A percentile compares a stretch with the other conserved stretches of the same genome.
Conservation (phyloP, 2,113 vertebrate species). For the Phyllostomus discolor region DNA sequence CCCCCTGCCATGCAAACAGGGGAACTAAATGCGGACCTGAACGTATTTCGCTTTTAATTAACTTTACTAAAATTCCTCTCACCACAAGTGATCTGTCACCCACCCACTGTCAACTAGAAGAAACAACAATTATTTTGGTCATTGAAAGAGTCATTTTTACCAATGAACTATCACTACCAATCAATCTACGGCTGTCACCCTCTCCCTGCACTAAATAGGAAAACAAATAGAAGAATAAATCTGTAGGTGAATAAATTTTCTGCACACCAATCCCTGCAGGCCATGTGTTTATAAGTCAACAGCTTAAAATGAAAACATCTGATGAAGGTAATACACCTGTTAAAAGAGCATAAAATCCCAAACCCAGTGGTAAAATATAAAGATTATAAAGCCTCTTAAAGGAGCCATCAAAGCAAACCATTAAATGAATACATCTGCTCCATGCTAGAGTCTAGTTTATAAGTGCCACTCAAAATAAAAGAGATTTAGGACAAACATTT, state of each 20-base stretch:
- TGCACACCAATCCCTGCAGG: slow-evolving; percentile 79
- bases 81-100: slow-evolving; percentile 47
- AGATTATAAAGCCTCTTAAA: slow-evolving; percentile 84
- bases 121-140: slow-evolving; percentile 74
- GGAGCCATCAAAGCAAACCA: slow-evolving; percentile 83
- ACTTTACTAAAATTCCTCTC: slow-evolving; percentile 45
- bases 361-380: slow-evolving; percentile 83
- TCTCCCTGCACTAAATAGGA: slow-evolving; percentile 73
- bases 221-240: slow-evolving; percentile 78
- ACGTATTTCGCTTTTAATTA: slow-evolving; percentile 63
- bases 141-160: slow-evolving; percentile 58
- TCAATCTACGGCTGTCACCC: slow-evolving; percentile 65
- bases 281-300: slow-evolving; percentile 84
- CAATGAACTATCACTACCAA: slow-evolving; percentile 71
- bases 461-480: slow-evolving; percentile 80
- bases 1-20: slow-evolving; percentile 57
- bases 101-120: slow-evolving; percentile 48
- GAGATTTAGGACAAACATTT: slow-evolving; percentile 80
- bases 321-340: slow-evolving; percentile 83
- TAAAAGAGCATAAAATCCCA: slow-evolving; percentile 80
- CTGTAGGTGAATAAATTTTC: slow-evolving; percentile 78
- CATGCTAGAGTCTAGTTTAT: slow-evolving; percentile 66
- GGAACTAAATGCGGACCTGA: slow-evolving; percentile 48
- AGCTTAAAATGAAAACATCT: slow-evolving; percentile 84
- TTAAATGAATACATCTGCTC: slow-evolving; percentile 83